These are phyloP conservation scores for Reticulitermes speratus DNA, from an alignment of 1,140 invertebrate species.

Conservation along the genomic window DNA sequence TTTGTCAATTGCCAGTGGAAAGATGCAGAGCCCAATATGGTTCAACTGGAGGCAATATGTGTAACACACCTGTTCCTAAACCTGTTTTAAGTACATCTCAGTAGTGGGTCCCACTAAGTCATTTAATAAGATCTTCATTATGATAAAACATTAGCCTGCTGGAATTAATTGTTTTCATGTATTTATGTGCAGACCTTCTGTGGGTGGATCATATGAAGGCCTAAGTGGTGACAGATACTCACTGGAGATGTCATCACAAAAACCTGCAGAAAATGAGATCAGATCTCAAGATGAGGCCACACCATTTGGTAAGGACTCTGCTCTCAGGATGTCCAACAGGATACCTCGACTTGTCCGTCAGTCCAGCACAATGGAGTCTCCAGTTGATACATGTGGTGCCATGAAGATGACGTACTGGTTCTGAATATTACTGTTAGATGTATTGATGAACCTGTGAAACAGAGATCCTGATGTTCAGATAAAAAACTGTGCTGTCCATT, in stretches of 20 bases:
- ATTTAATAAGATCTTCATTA: too few species aligned
- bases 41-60: too few species aligned
- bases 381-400: conserved; percentile 69
- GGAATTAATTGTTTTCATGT: too few species aligned
- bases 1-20: too few species aligned
- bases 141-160: too few species aligned
- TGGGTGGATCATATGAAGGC: conserved; percentile 49
- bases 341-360: conserved; percentile 67
- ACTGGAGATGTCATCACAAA: conserved; percentile 28
- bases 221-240: conserved; percentile 40
- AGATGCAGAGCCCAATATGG: too few species aligned
- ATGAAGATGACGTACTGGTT: conserved; percentile 85
- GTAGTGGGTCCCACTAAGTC: too few species aligned
- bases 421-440: conserved; percentile 45
- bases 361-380: conserved; percentile 74
- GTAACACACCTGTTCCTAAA: too few species aligned
- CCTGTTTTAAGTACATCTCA: too few species aligned
- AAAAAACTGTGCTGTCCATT: too few species aligned
- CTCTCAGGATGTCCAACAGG: conserved; percentile 35
- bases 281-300: neutral
- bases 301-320: neutral
- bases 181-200: conserved; percentile 35
- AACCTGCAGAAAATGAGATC: neutral
- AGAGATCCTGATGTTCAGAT: too few species aligned
- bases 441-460: too few species aligned